Evolutionary conservation across 2,797 vertebrate species (phyloP).

Genomic region (Manis crassicaudata): DNA sequence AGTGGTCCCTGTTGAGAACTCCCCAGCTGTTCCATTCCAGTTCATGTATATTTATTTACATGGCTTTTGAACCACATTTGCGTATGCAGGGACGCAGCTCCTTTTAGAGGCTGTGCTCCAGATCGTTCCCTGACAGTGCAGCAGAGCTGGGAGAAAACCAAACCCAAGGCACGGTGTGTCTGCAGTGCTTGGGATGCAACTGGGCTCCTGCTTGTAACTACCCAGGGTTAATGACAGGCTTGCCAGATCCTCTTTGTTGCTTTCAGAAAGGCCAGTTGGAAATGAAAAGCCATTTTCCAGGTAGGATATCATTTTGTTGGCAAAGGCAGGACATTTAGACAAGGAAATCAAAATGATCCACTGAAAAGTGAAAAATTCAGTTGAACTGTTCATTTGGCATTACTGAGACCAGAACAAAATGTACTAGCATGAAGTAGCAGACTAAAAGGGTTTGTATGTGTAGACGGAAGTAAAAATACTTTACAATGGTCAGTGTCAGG

Average conservation of each 20-base stretch:
- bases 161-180: not conserved
- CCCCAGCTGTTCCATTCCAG: slow-evolving; percentile 85
- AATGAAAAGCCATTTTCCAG: slow-evolving; percentile 55
- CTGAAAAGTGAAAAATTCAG: slow-evolving; percentile 59
- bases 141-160: slow-evolving; percentile 65
- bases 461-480: not conserved
- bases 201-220: slow-evolving; percentile 61
- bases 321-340: slow-evolving; percentile 54
- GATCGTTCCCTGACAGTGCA: slow-evolving; percentile 79
- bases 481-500: not conserved
- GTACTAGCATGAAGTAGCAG: slow-evolving; percentile 14
- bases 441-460: not conserved
- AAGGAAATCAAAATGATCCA: slow-evolving; percentile 58
- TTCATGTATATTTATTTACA: slow-evolving; percentile 88
- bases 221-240: slow-evolving; percentile 46
- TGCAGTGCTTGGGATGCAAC: slow-evolving; percentile 30
- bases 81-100: slow-evolving; percentile 70
- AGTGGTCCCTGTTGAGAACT: slow-evolving; percentile 83
- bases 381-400: slow-evolving; percentile 49
- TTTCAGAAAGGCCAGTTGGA: slow-evolving; percentile 63
- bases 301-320: slow-evolving; percentile 64
- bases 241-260: slow-evolving; percentile 42
- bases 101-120: slow-evolving; percentile 77
- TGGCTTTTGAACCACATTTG: slow-evolving; percentile 84
- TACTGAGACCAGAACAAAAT: slow-evolving; percentile 25